Base-by-base conservation (phyloP, 2,888 invertebrate genomes). In the Mythimna vitellina region DNA sequence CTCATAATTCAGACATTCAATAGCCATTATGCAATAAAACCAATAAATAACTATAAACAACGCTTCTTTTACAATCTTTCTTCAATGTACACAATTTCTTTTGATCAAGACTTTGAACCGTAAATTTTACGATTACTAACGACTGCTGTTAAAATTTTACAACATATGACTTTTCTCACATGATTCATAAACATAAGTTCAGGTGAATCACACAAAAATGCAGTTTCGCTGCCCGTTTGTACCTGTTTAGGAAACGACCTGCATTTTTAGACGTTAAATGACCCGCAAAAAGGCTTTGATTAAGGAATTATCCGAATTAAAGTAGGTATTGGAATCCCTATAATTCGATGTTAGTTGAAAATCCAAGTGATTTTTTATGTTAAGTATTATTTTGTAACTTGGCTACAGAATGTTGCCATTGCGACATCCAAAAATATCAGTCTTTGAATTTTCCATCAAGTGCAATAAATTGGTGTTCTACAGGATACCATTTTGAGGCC, bases 171-270 rank as follows among this genome's bases (percentile, higher is more conserved):
- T 63, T 72, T 87, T 88, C 84, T 76, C 81, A 86, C 65, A 76
- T 91, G 91, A 91, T 78, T 90, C 90, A 90, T 82, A 85, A 83
- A 78, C 69, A 67, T 76, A 57, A 70, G 65, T 62, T 25, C 61
- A 62, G n/a, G 58, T 91, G 91, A 92, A 69, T 92, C 92, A 91
- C 79, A 69, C 84, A 91, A 89, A 90, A 90, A 91, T 91, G 90
- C 90, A 90, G 86, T 78, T 81, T 71, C 3, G 65, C 73, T 86
- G 83, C 86, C 78, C 72, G 80, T 80, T 68, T 58, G 65, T 76
- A 80, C 75, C 69, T 65, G 65, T 75, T 80, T 78, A 85, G 83
- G 85, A 86, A 80, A 73, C 53, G 68, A 53, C 56, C 68, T 80
- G 84, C 82, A 86, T 86, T 84, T 84, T 82, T 73, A 70, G 65